Base-by-base conservation (phyloP, 2,888 invertebrate genomes). In the Drosophila cognata region DNA sequence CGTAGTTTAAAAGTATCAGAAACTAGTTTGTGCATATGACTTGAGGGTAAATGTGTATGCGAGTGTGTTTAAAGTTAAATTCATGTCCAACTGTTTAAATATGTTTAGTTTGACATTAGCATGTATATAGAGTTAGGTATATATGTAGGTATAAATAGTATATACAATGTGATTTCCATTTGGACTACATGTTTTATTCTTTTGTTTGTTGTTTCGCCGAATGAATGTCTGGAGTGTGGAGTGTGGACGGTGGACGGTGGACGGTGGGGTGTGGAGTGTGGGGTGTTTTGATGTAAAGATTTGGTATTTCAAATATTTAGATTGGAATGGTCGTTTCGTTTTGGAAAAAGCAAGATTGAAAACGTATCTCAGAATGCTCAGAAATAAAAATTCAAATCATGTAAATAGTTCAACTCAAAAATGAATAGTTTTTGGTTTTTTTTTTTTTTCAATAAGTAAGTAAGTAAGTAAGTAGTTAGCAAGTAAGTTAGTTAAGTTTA, bases 401-500 rank as follows among this genome's bases (percentile, higher is more conserved):
- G 25, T 55, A 31, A 29, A 43, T 55, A 46, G 38, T 50, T 29
- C 10, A 71, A 55, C 31, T 50, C 5, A 65, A 71, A 73, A 77
- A 70, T 70, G 46, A 71, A 70, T 59, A 56, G 53, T 46, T 60
- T 31, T 33, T 10, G 0, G 0, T 33, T 61, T 38, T 33, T 33
- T 72, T 31, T 56, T 63, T 69, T 70, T 63, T 38, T 25, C 16
- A 46, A 46, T 46, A 68, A 66, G 72, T 46, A 77, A 78, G 60
- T 79, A 71, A 78, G 73, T 81, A 80, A 80, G 78, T 84, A 84
- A 82, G 82, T 81, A 84, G 79, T 78, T 79, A 82, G 79, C 79
- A 82, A 82, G 88, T 77, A 88, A 79, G 82, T 79, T 79, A 81
- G 82, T 79, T 79, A 72, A 81, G 81, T 81, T 79, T 79, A 81